Percentiles rank a stretch among this genome's conserved stretches.
phyloP scores from a whole-genome alignment of 2,113 vertebrate species.

The Empidonax alnorum region DNA sequence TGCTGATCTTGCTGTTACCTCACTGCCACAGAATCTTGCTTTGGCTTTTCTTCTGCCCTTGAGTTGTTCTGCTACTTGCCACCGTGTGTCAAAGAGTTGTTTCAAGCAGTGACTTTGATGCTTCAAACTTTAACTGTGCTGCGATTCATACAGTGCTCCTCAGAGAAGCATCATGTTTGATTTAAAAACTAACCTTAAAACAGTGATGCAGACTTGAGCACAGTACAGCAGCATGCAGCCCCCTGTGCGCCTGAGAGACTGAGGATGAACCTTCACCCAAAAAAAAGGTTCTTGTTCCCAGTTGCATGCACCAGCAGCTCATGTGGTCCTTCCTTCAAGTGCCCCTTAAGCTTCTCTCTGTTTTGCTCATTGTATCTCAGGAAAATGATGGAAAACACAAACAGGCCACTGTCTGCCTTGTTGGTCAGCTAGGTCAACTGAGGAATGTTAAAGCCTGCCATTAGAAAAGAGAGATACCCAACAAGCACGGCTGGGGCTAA shows the following conservation, averaged over 20 bases:
- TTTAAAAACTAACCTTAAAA: not conserved
- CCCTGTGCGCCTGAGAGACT: not conserved
- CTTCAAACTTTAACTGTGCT: not conserved
- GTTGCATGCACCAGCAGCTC: not conserved
- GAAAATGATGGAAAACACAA: not conserved
- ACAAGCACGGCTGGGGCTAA: not conserved
- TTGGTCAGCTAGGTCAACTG: not conserved
- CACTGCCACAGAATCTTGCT: not conserved
- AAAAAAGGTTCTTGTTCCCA: not conserved
- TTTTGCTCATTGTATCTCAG: not conserved
- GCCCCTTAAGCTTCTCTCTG: not conserved
- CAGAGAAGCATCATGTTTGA: not conserved
- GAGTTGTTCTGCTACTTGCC: not conserved
- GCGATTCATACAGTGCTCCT: not conserved
- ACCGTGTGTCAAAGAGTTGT: not conserved
- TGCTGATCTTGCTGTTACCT: not conserved
- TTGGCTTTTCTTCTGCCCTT: not conserved
- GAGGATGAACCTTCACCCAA: not conserved
- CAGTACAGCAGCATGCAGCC: not conserved
- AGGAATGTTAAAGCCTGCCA: not conserved
- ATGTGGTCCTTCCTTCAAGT: not conserved
- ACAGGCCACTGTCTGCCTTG: fast-evolving
- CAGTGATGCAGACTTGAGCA: not conserved
- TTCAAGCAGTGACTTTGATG: not conserved
- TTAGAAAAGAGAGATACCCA: not conserved